A percentile compares a stretch with the other conserved stretches of the same genome.
Evolutionary conservation across 2,888 invertebrate genomes (phyloP).

Genomic region (Enoplolaimus lenunculus): DNA sequence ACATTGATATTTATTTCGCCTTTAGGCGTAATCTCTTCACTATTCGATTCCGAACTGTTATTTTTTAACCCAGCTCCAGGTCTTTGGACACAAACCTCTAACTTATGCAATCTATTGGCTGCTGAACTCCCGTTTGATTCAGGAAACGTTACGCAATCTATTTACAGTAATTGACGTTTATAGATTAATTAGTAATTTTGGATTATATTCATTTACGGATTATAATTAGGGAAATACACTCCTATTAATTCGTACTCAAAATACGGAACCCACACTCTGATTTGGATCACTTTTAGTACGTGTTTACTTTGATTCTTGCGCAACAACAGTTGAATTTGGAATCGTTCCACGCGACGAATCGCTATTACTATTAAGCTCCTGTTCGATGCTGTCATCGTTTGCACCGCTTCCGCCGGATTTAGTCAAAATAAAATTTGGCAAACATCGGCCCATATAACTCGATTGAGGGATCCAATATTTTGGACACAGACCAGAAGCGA

Average conservation of each 20-base stretch:
- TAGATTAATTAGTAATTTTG: background rate
- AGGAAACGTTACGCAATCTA: background rate
- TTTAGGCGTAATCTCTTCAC: too few relatives aligned
- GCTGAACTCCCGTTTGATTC: too few relatives aligned
- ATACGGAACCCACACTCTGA: too few relatives aligned
- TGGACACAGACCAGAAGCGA: background rate
- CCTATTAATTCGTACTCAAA: too few relatives aligned
- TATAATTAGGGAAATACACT: too few relatives aligned
- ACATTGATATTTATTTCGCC: too few relatives aligned
- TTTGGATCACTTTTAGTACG: too few relatives aligned
- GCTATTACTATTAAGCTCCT: background rate
- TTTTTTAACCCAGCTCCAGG: too few relatives aligned
- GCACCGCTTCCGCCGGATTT: background rate
- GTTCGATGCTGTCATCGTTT: background rate
- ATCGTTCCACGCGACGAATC: constrained; percentile 21
- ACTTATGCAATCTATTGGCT: too few relatives aligned
- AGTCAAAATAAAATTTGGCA: constrained; percentile 30
- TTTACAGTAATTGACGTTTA: background rate
- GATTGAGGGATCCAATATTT: background rate
- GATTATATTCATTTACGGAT: too few relatives aligned
- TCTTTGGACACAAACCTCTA: too few relatives aligned
- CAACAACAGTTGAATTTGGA: constrained; percentile 16
- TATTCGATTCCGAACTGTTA: too few relatives aligned
- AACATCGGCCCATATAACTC: constrained; percentile 33
- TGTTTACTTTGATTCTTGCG: background rate